A percentile compares a stretch with the other conserved stretches of the same genome.
Conservation (phyloP, 1,140 invertebrate genomes). For the Lordiphosa collinella region DNA sequence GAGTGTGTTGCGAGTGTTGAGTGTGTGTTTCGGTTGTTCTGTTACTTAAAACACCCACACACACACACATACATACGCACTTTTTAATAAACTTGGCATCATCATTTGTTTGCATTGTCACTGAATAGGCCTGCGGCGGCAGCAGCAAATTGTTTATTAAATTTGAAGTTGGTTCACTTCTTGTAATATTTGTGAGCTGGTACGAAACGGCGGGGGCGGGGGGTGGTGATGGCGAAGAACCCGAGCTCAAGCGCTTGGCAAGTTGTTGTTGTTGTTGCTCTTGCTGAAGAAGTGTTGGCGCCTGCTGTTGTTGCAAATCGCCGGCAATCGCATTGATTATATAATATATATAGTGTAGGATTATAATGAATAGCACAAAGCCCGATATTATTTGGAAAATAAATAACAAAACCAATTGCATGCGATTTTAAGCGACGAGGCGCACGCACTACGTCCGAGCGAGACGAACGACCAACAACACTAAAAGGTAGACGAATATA, state of each 20-base stretch:
- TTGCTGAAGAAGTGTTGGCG: background rate
- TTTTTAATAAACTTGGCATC: constrained; percentile 84
- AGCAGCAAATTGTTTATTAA: constrained; percentile 16
- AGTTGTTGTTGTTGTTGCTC: constrained; percentile 16
- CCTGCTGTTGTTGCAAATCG: constrained; percentile 34
- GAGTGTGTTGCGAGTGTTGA: too few relatives aligned
- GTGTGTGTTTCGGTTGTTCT: constrained; percentile 12
- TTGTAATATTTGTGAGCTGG: constrained; percentile 10
- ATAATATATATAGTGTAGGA: constrained; percentile 78
- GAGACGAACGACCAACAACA: too few relatives aligned
- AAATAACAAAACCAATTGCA: constrained; percentile 69
- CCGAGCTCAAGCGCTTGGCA: constrained; percentile 17
- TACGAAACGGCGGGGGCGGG: background rate
- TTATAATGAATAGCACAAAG: constrained; percentile 71
- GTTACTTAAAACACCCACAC: constrained; percentile 28
- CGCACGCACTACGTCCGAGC: too few relatives aligned
- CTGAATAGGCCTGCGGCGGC: constrained; percentile 4
- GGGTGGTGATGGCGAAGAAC: constrained; percentile 3
- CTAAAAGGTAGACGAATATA: too few relatives aligned
- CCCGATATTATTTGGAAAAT: constrained; percentile 72
- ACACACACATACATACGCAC: constrained; percentile 74
- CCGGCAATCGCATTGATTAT: constrained; percentile 72
- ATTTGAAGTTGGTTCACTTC: constrained; percentile 3
- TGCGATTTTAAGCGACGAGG: constrained; percentile 38
- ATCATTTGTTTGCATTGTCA: constrained; percentile 81